These are phyloP conservation scores for Erebia ligea DNA, from an alignment of 2,888 invertebrate species.

Conservation along the genomic window DNA sequence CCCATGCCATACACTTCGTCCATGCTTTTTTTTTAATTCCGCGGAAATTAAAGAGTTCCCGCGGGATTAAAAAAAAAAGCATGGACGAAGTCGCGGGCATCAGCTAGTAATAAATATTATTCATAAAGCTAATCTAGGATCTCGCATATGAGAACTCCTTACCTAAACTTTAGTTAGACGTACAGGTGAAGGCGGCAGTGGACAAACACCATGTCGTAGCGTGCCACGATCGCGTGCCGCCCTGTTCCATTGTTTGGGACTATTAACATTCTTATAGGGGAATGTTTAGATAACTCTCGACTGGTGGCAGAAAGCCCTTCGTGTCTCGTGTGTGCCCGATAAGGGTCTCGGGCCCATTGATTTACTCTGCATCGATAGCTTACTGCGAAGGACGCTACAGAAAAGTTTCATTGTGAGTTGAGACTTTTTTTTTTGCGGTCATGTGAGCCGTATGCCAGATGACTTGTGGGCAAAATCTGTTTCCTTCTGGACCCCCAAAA, in stretches of 20 bases:
- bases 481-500: no score
- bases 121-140: no score
- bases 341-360: conserved; percentile 40
- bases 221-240: conserved; percentile 68
- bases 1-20: no score
- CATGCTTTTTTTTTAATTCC: no score
- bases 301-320: conserved; percentile 46
- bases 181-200: conserved; percentile 28
- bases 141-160: no score
- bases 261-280: conserved; percentile 80
- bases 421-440: no score
- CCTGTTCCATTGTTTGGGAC: conserved; percentile 67
- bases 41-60: no score
- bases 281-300: conserved; percentile 74
- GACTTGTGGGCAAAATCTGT: no score
- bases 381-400: conserved; percentile 7
- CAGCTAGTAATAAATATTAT: no score
- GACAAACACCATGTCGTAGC: conserved; percentile 49
- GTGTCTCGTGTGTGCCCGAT: conserved; percentile 42
- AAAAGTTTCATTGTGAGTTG: background rate
- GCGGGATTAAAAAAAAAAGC: no score
- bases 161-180: background rate
- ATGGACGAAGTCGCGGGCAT: no score
- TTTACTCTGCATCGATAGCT: conserved; percentile 34
- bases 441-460: no score